Evolutionary conservation across 2,888 invertebrate genomes (phyloP), one percentile per base, ranked within the genome.

Genomic region (Dione juno): DNA sequence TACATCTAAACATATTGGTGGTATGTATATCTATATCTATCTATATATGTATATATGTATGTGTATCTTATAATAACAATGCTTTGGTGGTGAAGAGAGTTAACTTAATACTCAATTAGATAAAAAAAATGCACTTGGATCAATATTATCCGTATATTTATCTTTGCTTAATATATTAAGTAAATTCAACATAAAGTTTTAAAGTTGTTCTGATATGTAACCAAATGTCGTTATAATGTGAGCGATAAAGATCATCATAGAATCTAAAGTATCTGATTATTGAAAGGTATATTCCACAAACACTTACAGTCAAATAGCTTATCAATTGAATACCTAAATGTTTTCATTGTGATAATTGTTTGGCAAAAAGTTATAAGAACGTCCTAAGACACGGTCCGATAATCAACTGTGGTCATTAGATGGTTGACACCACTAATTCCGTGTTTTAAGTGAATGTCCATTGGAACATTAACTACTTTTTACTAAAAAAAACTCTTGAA

Each of bases 381-480:
- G 61, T 67, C 43, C 19, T 11, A 54, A 52, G 58, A 64, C 45
- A 68, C 68, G 71, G 65, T 71, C 37, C 68, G 71, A 59, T 71
- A 64, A 45, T 14, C 57, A 48, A 13, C 63, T 50, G 61, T 67
- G 43, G 16, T 70, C 40, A 48, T 66, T 61, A 53, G 61, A 59
- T 58, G 37, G 28, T 52, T 37, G 53, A 35, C 43, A 63, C 64
- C 14, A 52, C 40, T 54, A 54, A 64, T 40, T 64, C 40, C 54
- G 63, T 61, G 53, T 45, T 68, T 28, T 59, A 8, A 52, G 67
- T 50, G 50, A 68, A 19, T 52, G 52, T 61, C 35, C 48, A 21
- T 37, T 19, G 37, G 16, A 50, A 64, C 14, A 54, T 54, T 45
- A 43, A 14, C 21, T 59, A 5, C 41, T 19, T 61, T 58, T 45